phyloP scores from a whole-genome alignment of 2,797 vertebrate genomes.

The Premnoplex brunnescens region DNA sequence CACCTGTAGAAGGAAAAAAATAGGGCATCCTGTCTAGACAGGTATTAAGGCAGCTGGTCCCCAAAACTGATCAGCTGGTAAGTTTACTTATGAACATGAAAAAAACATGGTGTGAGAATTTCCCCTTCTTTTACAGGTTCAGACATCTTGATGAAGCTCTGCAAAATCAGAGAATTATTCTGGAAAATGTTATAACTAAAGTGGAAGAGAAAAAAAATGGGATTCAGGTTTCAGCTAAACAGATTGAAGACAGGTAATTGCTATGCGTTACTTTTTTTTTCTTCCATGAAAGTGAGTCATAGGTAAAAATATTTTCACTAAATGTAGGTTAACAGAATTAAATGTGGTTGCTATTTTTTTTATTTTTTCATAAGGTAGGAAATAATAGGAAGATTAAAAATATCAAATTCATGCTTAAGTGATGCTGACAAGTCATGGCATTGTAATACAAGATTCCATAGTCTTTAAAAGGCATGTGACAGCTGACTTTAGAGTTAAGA shows the following conservation, averaged over 20 bases:
- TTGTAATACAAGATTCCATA: neutral
- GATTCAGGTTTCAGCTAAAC: conserved; percentile 77
- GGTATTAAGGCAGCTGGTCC: neutral
- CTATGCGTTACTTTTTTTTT: neutral
- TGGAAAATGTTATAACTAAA: conserved; percentile 79
- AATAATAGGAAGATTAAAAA: neutral
- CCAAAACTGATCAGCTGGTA: neutral
- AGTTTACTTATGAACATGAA: neutral
- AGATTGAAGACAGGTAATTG: conserved; percentile 81
- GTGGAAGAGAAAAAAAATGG: conserved; percentile 80
- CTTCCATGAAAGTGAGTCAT: neutral
- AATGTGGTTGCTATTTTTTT: neutral
- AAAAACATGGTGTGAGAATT: neutral
- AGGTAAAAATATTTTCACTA: neutral
- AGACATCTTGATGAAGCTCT: conserved; percentile 80
- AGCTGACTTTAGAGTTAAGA: neutral
- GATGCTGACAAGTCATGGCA: neutral
- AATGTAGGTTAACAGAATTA: neutral
- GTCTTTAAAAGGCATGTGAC: neutral
- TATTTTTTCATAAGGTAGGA: neutral
- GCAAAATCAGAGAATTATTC: conserved; percentile 77
- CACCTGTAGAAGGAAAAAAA: neutral
- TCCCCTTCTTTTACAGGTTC: conserved; percentile 64
- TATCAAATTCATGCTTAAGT: neutral
- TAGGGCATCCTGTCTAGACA: neutral